These are phyloP conservation scores for Caenorhabditis sp. DNA, from an alignment of 2,888 invertebrate species.

Conservation along the genomic window DNA sequence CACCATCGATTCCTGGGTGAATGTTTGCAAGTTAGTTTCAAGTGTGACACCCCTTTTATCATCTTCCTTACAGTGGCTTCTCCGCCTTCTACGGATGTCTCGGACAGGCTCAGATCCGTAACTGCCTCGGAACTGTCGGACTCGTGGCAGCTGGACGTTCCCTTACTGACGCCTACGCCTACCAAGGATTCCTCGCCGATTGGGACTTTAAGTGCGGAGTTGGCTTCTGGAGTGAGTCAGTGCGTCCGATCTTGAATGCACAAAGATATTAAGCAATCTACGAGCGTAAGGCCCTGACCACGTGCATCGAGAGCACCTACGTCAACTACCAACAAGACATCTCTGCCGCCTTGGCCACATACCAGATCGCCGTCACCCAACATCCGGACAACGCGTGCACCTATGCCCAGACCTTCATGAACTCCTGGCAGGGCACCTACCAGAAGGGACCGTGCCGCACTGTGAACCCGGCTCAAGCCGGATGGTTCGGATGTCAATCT, in stretches of 20 bases:
- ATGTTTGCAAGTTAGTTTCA: slow-evolving; percentile 60
- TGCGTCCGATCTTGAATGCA: no score
- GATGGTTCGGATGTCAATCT: slow-evolving; percentile 61
- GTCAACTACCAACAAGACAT: slow-evolving; percentile 58
- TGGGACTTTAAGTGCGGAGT: slow-evolving; percentile 68
- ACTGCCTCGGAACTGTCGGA: slow-evolving; percentile 63
- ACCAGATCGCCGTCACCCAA: slow-evolving; percentile 19
- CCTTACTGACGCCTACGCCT: slow-evolving; percentile 44
- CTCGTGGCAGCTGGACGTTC: slow-evolving; percentile 54
- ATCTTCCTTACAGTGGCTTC: slow-evolving; percentile 56
- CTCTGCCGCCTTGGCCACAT: slow-evolving; percentile 26
- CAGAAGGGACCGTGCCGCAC: slow-evolving; percentile 59
- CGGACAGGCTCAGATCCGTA: slow-evolving; percentile 59
- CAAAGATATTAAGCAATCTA: slow-evolving; percentile 63
- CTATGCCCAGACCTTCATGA: slow-evolving; percentile 63
- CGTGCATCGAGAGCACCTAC: slow-evolving; percentile 61
- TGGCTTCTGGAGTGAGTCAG: slow-evolving; percentile 62
- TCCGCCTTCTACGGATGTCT: slow-evolving; percentile 62
- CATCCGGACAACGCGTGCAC: slow-evolving; percentile 60
- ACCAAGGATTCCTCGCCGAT: slow-evolving; percentile 60
- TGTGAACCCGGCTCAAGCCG: slow-evolving; percentile 53
- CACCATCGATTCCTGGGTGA: slow-evolving; percentile 53
- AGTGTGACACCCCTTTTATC: background rate
- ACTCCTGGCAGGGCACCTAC: slow-evolving; percentile 55
- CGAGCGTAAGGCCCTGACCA: slow-evolving; percentile 53